Percentiles rank a stretch among this genome's conserved stretches.
These are phyloP conservation scores for Sussaba pulchella DNA, from an alignment of 2,888 invertebrate genomes.

Conservation along the genomic window DNA sequence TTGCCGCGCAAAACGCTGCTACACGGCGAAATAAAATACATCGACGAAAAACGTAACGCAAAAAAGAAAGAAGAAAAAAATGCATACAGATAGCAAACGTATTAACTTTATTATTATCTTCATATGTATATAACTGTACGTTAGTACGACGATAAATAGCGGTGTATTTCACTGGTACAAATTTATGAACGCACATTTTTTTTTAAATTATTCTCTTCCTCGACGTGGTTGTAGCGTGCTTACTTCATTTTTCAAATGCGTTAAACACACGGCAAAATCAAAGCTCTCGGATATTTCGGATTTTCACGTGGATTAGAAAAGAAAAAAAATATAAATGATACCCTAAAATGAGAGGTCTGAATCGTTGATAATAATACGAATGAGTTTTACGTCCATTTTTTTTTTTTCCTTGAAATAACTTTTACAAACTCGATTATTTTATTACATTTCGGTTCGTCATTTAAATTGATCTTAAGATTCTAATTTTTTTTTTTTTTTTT, in stretches of 20 bases:
- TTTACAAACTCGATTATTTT: slow-evolving; percentile 25
- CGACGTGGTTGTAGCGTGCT: slow-evolving; percentile 47
- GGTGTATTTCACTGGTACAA: slow-evolving; percentile 50
- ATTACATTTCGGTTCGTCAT: slow-evolving; percentile 33
- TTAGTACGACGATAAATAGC: slow-evolving; percentile 58
- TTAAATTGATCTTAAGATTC: background rate
- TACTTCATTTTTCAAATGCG: slow-evolving; percentile 32
- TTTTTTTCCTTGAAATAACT: slow-evolving; percentile 13
- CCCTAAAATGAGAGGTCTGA: slow-evolving; percentile 26
- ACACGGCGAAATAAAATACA: slow-evolving; percentile 17
- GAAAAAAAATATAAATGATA: slow-evolving; percentile 17
- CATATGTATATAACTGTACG: slow-evolving; percentile 65
- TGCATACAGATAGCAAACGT: slow-evolving; percentile 73
- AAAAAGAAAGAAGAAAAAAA: slow-evolving; percentile 50
- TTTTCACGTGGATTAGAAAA: background rate
- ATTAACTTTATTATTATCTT: slow-evolving; percentile 72
- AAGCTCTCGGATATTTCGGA: slow-evolving; percentile 38
- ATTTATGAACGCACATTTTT: slow-evolving; percentile 43
- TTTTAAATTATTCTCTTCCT: slow-evolving; percentile 47
- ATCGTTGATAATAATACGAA: slow-evolving; percentile 36
- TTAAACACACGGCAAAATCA: slow-evolving; percentile 22
- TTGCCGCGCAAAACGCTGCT: slow-evolving; percentile 8
- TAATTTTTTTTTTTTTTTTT: slow-evolving; percentile 12
- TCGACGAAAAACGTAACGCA: slow-evolving; percentile 47
- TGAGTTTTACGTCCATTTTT: slow-evolving; percentile 13